Evolutionary conservation across 2,797 vertebrate species (phyloP), one percentile per base, ranked within the genome.

Genomic region (Echiichthys vipera): DNA sequence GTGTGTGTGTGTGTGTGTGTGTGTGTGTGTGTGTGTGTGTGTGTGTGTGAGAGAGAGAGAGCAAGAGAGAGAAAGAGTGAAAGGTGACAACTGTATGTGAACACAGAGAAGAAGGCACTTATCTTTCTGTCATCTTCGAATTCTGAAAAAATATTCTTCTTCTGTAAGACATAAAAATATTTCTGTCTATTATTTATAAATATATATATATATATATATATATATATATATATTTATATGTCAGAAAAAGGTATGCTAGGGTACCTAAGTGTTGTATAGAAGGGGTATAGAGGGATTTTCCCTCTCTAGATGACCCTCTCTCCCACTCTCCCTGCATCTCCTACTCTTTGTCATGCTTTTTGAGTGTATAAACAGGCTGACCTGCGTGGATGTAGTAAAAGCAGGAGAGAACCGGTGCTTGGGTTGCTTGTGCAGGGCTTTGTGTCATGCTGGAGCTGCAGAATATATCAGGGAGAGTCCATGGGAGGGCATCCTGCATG

Each of bases 361-460:
- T 59, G 79, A 87, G 83, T 53, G 74, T 66, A 58, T 27, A 74
- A 83, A 78, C 81, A 63, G 72, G 54, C 42, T 81, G 85, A 88
- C 85, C 86, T 89, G 88, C 53, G 66, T 81, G 89, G 85, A 88
- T 78, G 81, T 78, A 80, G 78, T 84, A 56, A 71, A 71, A 71
- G 71, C 46, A 5, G 65, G 57, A 76, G 74, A 74, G 65, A 78
- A 58, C 53, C 37, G 13, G 77, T 5, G 36, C 37, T 75, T 6
- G 13, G 79, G 57, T 80, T 71, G 78, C 71, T 56, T 76, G 81
- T 67, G 83, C 15, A 3, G 72, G 66, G 80, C 83, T 89, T 90
- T 87, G 84, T 91, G 84, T 84, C 87, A 87, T 34, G 75, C 74
- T 20, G 46, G 77, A 84, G 80, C 81, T 84, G 90, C 91, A 88